These are phyloP conservation scores for Cynopterus sphinx DNA, from an alignment of 2,797 vertebrate genomes.

Conservation along the genomic window DNA sequence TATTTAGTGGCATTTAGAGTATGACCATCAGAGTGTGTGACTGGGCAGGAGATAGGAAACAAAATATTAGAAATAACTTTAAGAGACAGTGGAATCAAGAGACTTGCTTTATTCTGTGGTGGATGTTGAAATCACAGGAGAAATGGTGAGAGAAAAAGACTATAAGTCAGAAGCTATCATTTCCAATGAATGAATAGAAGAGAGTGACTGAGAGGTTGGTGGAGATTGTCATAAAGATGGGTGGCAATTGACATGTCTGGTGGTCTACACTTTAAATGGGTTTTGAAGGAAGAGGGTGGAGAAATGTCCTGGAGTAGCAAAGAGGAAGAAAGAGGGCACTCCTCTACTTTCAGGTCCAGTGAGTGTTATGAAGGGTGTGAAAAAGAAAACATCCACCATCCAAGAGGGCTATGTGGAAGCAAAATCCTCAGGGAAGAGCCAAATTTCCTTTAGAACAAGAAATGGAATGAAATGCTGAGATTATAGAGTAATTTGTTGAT, in stretches of 20 bases:
- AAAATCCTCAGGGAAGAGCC: neutral
- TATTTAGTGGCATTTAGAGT: slow-evolving; percentile 21
- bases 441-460: slow-evolving; percentile 16
- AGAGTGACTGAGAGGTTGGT: neutral
- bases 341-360: neutral
- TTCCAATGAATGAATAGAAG: neutral
- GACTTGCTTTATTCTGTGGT: neutral
- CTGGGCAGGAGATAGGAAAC: neutral
- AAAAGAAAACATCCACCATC: neutral
- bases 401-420: neutral
- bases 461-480: slow-evolving; percentile 4
- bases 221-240: neutral
- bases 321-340: neutral
- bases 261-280: neutral
- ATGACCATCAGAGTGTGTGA: neutral
- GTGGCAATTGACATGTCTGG: neutral
- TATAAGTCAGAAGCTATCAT: neutral
- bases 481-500: neutral
- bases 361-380: neutral
- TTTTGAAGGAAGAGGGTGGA: slow-evolving; percentile 2
- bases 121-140: neutral
- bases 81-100: neutral
- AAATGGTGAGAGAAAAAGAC: neutral
- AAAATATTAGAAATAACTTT: neutral
- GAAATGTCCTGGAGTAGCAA: neutral